Base-by-base conservation (phyloP, 1,140 invertebrate genomes). In the Cyclina sinensis region DNA sequence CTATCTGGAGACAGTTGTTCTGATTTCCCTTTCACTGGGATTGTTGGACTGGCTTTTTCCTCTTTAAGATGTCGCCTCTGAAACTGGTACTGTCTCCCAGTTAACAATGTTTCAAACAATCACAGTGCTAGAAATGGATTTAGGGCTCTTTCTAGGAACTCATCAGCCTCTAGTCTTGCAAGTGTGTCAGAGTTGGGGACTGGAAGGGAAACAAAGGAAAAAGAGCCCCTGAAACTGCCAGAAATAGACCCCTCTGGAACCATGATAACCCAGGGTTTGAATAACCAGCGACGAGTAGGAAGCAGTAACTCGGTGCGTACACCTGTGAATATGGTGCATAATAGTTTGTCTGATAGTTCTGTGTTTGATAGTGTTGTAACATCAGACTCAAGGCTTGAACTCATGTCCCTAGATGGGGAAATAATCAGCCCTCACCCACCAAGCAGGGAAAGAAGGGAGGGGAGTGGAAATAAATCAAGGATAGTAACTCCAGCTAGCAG, bases 181-280 rank as follows among this genome's bases (percentile, higher is more conserved):
- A 86, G 84, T 65, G 84, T 78, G 11, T 76, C 73, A 24, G 73
- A 78, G 16, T 5, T 76, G 0, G 84, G 70, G 0, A 74, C 48
- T 12, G 54, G 65, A n/a, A 59, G 70, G 27, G 68, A 85, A 54
- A 62, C 48, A 12, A 57, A 32, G n/a, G 84, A 86, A 46, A 83
- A 68, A 30, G 82, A 86, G 68, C 14, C 46, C 9, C 37, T 81
- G 12, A 80, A 70, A 81, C 48, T 88, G 59, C 86, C 86, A 35
- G 86, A 88, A 65, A 88, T 88, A 68, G 86, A 88, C 37, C 86
- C 86, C 54, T 46, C 86, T 21, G 86, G 86, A n/a, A 68, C 62
- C 16, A 43, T 88, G 18, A 76, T 88, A n/a, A 88, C 86, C 5
- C 86, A 88, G 46, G 76, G 86, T 18, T 21, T 88, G 32, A 88